phyloP scores from a whole-genome alignment of 2,797 vertebrate species.

The Takifugu ocellatus region DNA sequence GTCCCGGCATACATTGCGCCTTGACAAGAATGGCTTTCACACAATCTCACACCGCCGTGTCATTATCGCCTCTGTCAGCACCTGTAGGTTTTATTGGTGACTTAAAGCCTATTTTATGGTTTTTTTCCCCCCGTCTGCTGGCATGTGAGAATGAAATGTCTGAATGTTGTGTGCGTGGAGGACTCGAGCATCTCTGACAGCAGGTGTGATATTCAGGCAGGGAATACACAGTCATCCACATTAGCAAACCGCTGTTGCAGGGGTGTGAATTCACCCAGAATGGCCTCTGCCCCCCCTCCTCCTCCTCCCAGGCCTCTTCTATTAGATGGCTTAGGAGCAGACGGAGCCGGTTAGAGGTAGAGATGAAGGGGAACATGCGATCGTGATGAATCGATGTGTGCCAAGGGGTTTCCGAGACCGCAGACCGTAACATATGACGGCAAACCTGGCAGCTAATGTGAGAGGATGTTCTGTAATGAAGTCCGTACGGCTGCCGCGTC shows the following conservation, averaged over 20 bases:
- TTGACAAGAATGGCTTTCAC: slow-evolving; percentile 54
- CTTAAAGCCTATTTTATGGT: slow-evolving; percentile 15
- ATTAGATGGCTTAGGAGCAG: slow-evolving; percentile 7
- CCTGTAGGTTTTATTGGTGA: slow-evolving; percentile 24
- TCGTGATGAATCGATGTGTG: slow-evolving; percentile 1
- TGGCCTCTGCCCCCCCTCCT: slow-evolving; percentile 19
- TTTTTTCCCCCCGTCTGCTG: slow-evolving; percentile 24
- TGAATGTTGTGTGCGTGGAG: slow-evolving; percentile 18
- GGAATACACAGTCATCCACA: slow-evolving; percentile 14
- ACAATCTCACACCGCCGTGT: slow-evolving; percentile 43
- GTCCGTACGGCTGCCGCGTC: slow-evolving; percentile 26
- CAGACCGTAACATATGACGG: slow-evolving; percentile 30
- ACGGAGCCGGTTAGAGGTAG: background rate
- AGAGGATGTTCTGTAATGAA: slow-evolving; percentile 47
- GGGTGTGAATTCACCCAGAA: slow-evolving; percentile 37
- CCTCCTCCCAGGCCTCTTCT: background rate
- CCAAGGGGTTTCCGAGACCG: slow-evolving; percentile 4
- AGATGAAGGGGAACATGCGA: background rate
- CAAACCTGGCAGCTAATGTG: slow-evolving; percentile 21
- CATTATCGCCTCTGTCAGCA: slow-evolving; percentile 46
- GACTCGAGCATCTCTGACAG: slow-evolving; percentile 10
- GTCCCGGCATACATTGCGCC: slow-evolving; percentile 56
- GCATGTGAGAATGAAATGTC: slow-evolving; percentile 56
- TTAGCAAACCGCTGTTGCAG: slow-evolving; percentile 36
- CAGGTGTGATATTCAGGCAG: slow-evolving; percentile 44